Percentiles rank a stretch among this genome's conserved stretches.
These are phyloP conservation scores for Stichopus horrens DNA, from an alignment of 53 echinoderm and acorn worm species.

Conservation along the genomic window DNA sequence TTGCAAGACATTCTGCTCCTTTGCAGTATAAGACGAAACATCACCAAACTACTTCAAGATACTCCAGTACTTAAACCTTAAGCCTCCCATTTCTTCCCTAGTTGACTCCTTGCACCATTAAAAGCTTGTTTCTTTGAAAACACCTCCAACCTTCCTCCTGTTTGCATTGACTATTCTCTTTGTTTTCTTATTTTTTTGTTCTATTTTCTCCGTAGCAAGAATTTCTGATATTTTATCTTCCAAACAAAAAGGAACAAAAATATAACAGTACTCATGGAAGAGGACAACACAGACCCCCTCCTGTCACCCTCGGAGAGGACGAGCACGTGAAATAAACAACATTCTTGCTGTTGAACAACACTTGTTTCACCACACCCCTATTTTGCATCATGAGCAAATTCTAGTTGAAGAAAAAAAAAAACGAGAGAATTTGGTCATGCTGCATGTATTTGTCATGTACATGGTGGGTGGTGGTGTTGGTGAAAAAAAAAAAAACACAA, in stretches of 20 bases:
- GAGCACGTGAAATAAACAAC: conserved; percentile 36
- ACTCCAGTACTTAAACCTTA: no score
- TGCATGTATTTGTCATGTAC: conserved; percentile 24
- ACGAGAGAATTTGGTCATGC: conserved; percentile 22
- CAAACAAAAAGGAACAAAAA: conserved; percentile 25
- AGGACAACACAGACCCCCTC: background rate
- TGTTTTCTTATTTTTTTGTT: conserved; percentile 39
- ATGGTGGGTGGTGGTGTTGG: conserved; percentile 12
- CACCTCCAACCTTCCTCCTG: background rate
- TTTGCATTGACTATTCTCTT: conserved; percentile 39
- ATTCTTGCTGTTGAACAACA: background rate
- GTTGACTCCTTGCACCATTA: background rate
- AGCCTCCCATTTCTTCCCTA: background rate
- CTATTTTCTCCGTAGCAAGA: conserved; percentile 40
- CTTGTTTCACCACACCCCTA: background rate
- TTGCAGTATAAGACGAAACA: background rate
- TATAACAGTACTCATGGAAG: conserved; percentile 43
- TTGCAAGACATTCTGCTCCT: conserved; percentile 4
- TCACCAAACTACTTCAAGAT: background rate
- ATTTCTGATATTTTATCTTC: conserved; percentile 34
- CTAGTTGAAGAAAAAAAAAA: background rate
- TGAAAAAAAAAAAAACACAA: conserved; percentile 3
- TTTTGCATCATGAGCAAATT: conserved; percentile 38
- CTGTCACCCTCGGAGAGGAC: background rate
- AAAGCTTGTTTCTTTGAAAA: background rate